Base-by-base conservation (phyloP, 2,113 vertebrate genomes). In the Morone saxatilis region DNA sequence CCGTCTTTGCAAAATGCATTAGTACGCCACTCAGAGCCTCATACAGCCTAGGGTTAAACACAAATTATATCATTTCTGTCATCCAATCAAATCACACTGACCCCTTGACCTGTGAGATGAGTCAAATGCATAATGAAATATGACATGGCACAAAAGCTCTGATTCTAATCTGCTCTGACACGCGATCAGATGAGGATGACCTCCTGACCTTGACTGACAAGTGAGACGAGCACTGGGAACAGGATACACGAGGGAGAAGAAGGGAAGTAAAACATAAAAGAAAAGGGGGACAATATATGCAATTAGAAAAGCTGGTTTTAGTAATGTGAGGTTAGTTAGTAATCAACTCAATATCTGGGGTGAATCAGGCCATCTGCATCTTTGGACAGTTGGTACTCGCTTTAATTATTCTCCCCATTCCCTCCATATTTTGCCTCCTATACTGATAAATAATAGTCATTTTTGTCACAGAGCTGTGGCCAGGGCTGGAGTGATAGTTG, bases 71-170 rank as follows among this genome's bases (percentile, higher is more conserved):
- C 94, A 96, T 96, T 96, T 95, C 94, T 96, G 94, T 95, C 95
- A 94, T 94, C 96, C 95, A 95, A 95, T 94, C 94, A 94, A 96
- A 96, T 94, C 94, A 94, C 89, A 79, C 92, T 92, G 95, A 96
- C 95, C 95, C 91, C 79, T 91, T 76, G 95, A 96, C 95, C 95
- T 80, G 91, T 59, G 59, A 92, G 95, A 92, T 94, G 96, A 97
- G 95, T 95, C 94, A 94, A 94, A 95, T 89, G 93, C 91, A 89
- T 96, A 96, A 96, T 95, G 96, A 95, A 96, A 97, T 96, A 96
- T 96, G 96, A 96, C 91, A 92, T 94, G 87, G 90, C 94, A 81
- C 95, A 96, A 96, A 92, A 93, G 91, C 93, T 86, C 71, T 93
- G 91, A 93, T 94, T 94, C 93, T 97, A 96, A 97, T 96, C 94